Conservation (phyloP, 2,113 vertebrate genomes). For the Haliaeetus leucogaster region DNA sequence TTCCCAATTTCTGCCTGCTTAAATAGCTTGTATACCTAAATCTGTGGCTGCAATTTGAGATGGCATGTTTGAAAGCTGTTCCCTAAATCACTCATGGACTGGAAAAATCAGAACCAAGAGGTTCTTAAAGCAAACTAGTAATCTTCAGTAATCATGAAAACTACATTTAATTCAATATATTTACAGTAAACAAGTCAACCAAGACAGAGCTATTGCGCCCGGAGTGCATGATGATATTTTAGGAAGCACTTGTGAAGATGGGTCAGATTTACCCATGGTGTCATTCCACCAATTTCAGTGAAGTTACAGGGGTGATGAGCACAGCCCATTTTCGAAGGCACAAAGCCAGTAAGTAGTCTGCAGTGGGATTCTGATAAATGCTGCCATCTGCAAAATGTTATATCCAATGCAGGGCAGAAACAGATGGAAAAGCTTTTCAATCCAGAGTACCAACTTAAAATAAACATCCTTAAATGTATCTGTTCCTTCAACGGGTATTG, state of each 20-base stretch:
- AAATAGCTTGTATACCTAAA: background rate
- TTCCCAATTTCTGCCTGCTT: background rate
- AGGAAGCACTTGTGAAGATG: background rate
- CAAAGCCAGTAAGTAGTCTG: constrained; percentile 34
- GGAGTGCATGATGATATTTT: background rate
- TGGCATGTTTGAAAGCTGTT: background rate
- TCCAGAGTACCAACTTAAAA: constrained; percentile 55
- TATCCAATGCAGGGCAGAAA: constrained; percentile 38
- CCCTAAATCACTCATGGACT: background rate
- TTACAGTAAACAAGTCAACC: background rate
- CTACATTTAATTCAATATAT: background rate
- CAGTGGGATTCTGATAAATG: constrained; percentile 51
- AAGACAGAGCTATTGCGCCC: background rate
- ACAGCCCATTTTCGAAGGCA: background rate
- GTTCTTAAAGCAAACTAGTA: background rate
- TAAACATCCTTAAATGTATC: constrained; percentile 50
- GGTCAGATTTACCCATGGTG: background rate
- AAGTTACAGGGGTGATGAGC: background rate
- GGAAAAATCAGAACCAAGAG: background rate
- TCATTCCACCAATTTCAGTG: background rate
- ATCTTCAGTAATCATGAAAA: constrained; percentile 21
- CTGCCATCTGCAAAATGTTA: constrained; percentile 62
- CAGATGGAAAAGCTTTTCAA: constrained; percentile 59
- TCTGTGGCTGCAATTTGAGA: background rate
- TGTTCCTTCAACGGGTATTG: constrained; percentile 15